Percentiles rank a stretch among this genome's conserved stretches.
Conservation (phyloP, 2,888 invertebrate species). For the Drosophila kanekoi region DNA sequence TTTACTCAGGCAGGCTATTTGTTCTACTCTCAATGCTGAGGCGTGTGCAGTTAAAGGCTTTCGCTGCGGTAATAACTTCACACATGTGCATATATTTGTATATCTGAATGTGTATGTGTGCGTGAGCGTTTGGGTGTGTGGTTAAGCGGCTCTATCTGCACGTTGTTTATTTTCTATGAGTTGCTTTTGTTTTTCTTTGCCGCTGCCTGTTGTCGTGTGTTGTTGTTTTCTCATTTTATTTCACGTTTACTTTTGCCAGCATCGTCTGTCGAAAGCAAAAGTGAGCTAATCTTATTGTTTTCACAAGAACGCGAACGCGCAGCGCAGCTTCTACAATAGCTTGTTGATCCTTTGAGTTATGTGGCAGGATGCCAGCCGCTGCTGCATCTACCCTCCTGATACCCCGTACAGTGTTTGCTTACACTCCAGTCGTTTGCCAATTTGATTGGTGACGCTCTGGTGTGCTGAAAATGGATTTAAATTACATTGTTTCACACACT, state of each 20-base stretch:
- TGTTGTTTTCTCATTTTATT: slow-evolving; percentile 75
- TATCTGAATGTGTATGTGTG: slow-evolving; percentile 16
- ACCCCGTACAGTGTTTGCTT: slow-evolving; percentile 50
- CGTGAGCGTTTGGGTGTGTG: slow-evolving; percentile 22
- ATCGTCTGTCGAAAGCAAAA: slow-evolving; percentile 58
- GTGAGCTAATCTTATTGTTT: slow-evolving; percentile 81
- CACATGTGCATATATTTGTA: slow-evolving; percentile 31
- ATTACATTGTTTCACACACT: slow-evolving; percentile 80
- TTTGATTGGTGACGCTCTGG: slow-evolving; percentile 77
- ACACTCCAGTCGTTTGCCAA: slow-evolving; percentile 74
- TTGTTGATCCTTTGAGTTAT: slow-evolving; percentile 80
- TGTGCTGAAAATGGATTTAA: slow-evolving; percentile 83
- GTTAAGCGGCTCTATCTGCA: slow-evolving; percentile 40
- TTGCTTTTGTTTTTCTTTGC: slow-evolving; percentile 71
- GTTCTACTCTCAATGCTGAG: slow-evolving; percentile 67
- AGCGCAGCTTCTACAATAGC: slow-evolving; percentile 44
- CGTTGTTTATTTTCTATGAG: slow-evolving; percentile 77
- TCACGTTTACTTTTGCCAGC: slow-evolving; percentile 65
- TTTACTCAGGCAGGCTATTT: slow-evolving; percentile 67
- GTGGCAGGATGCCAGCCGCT: slow-evolving; percentile 42
- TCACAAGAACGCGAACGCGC: slow-evolving; percentile 61
- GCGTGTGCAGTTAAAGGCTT: slow-evolving; percentile 81
- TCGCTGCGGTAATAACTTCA: slow-evolving; percentile 67
- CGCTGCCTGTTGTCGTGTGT: slow-evolving; percentile 16
- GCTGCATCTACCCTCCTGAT: neutral